Evolutionary conservation across 2,113 vertebrate genomes (phyloP).

Genomic region (Callaeas wilsoni): DNA sequence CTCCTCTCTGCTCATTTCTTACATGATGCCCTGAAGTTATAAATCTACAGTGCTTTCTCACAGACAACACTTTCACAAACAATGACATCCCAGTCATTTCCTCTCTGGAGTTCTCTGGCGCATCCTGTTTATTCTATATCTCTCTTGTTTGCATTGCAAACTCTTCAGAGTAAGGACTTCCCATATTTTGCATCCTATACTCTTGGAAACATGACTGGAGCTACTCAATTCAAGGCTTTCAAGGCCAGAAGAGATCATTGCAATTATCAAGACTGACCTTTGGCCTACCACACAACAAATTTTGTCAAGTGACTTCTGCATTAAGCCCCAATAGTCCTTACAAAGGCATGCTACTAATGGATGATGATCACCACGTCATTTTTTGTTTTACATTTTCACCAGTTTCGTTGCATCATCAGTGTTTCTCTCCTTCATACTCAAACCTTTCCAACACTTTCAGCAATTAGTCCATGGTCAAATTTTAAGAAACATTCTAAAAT

Average conservation of each 20-base stretch:
- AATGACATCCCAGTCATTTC: slow-evolving; percentile 23
- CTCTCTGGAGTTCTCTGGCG: not conserved
- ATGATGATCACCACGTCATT: not conserved
- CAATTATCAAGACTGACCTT: not conserved
- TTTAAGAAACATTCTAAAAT: not conserved
- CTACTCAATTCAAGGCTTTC: not conserved
- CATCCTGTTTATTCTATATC: slow-evolving; percentile 53
- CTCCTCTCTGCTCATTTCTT: not conserved
- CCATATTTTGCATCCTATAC: not conserved
- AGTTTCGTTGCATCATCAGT: not conserved
- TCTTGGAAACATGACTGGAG: not conserved
- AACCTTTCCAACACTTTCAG: not conserved
- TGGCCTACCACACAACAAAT: not conserved
- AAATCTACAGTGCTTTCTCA: not conserved
- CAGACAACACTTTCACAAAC: not conserved
- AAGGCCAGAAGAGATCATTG: not conserved
- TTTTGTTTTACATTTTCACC: not conserved
- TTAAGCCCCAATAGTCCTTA: not conserved
- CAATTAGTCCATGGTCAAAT: not conserved
- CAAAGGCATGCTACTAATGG: fast-evolving
- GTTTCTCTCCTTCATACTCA: not conserved
- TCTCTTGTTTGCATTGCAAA: slow-evolving; percentile 19
- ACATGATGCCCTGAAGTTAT: not conserved
- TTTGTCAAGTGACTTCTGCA: not conserved
- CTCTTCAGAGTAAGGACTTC: slow-evolving; percentile 8